phyloP scores from a whole-genome alignment of 2,888 invertebrate species.

The Lycophotia porphyrea region DNA sequence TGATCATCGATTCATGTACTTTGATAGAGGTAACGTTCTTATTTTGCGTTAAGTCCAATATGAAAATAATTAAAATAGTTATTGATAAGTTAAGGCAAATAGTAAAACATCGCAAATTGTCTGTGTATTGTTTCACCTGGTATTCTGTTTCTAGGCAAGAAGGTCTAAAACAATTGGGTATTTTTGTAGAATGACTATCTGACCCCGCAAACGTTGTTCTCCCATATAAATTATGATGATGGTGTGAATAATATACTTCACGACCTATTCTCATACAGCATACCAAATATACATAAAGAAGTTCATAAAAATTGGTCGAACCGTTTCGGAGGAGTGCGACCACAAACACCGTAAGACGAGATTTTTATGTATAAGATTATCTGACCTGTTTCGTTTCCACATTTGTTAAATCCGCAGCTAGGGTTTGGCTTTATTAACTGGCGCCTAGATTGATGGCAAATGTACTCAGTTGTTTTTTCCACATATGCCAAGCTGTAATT shows the following conservation, averaged over 20 bases:
- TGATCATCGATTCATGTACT: conserved; percentile 9
- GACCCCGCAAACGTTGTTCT: too few relatives aligned
- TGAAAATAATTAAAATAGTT: conserved; percentile 2
- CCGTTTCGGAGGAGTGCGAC: too few relatives aligned
- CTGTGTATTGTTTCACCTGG: background rate
- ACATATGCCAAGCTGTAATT: conserved; percentile 15
- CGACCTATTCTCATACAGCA: too few relatives aligned
- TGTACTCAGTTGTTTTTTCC: conserved; percentile 15
- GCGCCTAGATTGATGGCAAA: conserved; percentile 30
- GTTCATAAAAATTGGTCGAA: too few relatives aligned
- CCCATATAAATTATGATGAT: too few relatives aligned
- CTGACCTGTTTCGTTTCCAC: background rate
- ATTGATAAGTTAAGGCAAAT: background rate
- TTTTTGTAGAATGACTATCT: background rate
- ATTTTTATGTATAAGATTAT: too few relatives aligned
- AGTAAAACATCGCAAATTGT: background rate
- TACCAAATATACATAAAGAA: too few relatives aligned
- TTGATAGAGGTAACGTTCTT: background rate
- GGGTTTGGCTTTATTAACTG: conserved; percentile 19
- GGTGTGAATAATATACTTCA: too few relatives aligned
- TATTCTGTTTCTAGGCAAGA: conserved; percentile 1
- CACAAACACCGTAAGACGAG: too few relatives aligned
- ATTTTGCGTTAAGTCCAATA: background rate
- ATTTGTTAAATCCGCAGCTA: conserved; percentile 16
- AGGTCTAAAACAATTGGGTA: background rate